Base-by-base conservation (phyloP, 2,888 invertebrate species). In the Allygus modestus region DNA sequence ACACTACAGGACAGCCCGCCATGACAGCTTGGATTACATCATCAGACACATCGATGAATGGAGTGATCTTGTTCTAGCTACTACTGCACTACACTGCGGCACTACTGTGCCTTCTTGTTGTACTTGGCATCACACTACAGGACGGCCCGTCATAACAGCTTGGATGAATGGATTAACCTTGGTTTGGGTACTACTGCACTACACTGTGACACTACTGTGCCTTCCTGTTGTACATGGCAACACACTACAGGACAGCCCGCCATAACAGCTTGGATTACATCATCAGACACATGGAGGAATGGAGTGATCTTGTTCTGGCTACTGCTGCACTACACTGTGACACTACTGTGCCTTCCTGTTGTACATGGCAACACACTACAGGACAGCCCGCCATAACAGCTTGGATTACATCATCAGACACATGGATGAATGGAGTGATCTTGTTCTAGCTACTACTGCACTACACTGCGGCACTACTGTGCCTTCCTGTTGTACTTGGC, bases 211-310 rank as follows among this genome's bases (percentile, higher is more conserved):
- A 9, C 65, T 65, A 65, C 65, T 65, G 65, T 65, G 17, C 1
- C 9, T 65, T 65, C 26, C 65, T 65, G 65, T 65, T 65, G 17
- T 31, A 65, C 58, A 58, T 12, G 4, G 4, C 9, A 15, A 28
- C 4, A 31, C 65, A 12, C 20, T 23, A 69, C 41, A 28, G 23
- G 23, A 28, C 65, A 15, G 28, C 65, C 65, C 31, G 65, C 65
- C 65, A 65, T 65, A 65, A 73, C 73, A 73, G 37, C 73, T 73
- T 73, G 73, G 73, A 73, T 73, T 73, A 73, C 73, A 73, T 73
- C 73, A 73, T 41, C 73, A 73, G 73, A 37, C 73, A 73, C 73
- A 73, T 43, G 73, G 73, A 73, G 37, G 73, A 73, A 73, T 73
- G 73, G 73, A 73, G 37, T 23, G 73, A 17, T 41, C 73, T 73